Percentiles rank a stretch among this genome's conserved stretches.
Evolutionary conservation across 2,888 invertebrate genomes (phyloP).

Genomic region (Tineola bisselliella): DNA sequence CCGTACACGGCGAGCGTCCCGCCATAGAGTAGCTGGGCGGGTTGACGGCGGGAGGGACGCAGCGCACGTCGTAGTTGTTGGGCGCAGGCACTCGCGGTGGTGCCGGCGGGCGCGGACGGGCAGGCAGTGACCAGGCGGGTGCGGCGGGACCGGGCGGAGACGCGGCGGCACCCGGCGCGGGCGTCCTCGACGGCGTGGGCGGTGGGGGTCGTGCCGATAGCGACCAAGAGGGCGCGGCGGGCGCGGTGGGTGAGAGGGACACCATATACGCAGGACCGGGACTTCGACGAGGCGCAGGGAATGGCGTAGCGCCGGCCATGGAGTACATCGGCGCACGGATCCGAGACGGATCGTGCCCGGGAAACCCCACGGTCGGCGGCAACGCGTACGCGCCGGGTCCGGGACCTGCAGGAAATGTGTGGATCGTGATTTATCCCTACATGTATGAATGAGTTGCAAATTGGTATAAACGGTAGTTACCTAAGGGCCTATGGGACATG

Average conservation of each 20-base stretch:
- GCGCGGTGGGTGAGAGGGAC: slow-evolving; percentile 37
- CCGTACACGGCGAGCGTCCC: slow-evolving; percentile 26
- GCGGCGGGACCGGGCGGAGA: slow-evolving; percentile 54
- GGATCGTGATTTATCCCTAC: no score
- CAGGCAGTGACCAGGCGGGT: slow-evolving; percentile 53
- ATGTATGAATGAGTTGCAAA: not conserved
- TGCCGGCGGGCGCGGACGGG: slow-evolving; percentile 15
- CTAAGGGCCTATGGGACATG: not conserved
- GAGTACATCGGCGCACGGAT: slow-evolving; percentile 72
- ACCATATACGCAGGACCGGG: slow-evolving; percentile 54
- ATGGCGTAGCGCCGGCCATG: slow-evolving; percentile 55
- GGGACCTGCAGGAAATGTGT: slow-evolving; percentile 56
- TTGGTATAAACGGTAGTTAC: not conserved
- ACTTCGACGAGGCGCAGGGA: slow-evolving; percentile 53
- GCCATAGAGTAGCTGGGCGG: slow-evolving; percentile 29
- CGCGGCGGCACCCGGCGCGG: slow-evolving; percentile 20
- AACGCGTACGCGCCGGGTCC: slow-evolving; percentile 74
- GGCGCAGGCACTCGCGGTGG: slow-evolving; percentile 14
- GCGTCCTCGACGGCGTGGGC: slow-evolving; percentile 16
- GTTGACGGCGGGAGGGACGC: slow-evolving; percentile 56
- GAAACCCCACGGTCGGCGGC: slow-evolving; percentile 70
- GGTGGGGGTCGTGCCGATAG: slow-evolving; percentile 15
- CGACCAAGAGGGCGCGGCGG: slow-evolving; percentile 17
- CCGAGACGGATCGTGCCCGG: slow-evolving; percentile 70
- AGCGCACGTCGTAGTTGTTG: not conserved